These are phyloP conservation scores for Pelobates cultripes DNA, from an alignment of 2,797 vertebrate species.

Conservation along the genomic window DNA sequence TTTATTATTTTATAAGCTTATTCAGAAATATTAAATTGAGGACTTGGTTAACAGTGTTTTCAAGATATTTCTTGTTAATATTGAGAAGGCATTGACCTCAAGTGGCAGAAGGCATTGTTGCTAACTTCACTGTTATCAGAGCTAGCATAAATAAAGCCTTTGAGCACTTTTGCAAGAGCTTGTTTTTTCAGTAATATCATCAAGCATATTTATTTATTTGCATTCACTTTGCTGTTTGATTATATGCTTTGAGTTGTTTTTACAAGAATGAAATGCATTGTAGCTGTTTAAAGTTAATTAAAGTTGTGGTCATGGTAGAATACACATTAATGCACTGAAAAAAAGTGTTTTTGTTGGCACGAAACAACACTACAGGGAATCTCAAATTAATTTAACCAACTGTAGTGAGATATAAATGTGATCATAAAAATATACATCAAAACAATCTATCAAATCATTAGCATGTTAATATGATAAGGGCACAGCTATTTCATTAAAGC, in stretches of 20 bases:
- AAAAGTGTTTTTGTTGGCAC: neutral
- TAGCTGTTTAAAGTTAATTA: neutral
- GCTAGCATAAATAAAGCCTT: too few species aligned
- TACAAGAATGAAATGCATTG: neutral
- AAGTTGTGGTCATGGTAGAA: neutral
- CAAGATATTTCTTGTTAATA: too few species aligned
- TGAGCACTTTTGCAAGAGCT: too few species aligned
- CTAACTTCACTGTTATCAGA: too few species aligned
- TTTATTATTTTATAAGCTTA: too few species aligned
- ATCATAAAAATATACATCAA: neutral
- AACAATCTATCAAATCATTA: constrained; percentile 30
- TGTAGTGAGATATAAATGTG: neutral
- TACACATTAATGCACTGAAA: neutral
- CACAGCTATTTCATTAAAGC: constrained; percentile 17
- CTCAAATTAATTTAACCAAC: neutral
- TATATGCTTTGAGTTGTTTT: neutral
- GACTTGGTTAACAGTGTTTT: too few species aligned
- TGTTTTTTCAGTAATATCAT: neutral
- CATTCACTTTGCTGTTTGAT: neutral
- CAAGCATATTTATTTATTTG: neutral
- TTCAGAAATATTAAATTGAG: too few species aligned
- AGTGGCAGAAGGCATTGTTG: too few species aligned
- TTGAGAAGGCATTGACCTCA: too few species aligned
- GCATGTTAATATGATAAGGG: constrained; percentile 24
- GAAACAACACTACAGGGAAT: neutral